Percentiles rank a stretch among this genome's conserved stretches.
Evolutionary conservation across 2,888 invertebrate species (phyloP).

Genomic region (Caradrina kadenii): DNA sequence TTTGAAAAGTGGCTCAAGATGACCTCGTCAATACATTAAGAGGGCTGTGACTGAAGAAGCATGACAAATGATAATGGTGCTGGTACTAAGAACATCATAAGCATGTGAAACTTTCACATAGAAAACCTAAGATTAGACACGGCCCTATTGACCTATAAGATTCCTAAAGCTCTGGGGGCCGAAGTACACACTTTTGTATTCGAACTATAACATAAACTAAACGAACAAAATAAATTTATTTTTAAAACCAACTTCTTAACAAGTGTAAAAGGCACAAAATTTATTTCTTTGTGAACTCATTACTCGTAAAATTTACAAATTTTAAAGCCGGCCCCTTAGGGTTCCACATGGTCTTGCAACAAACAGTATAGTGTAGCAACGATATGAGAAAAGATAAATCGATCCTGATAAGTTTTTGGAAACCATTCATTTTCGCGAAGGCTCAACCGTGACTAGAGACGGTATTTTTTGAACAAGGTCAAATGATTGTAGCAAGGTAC

Average conservation of each 20-base stretch:
- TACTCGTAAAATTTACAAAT: conserved; percentile 4
- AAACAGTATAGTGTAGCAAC: conserved; percentile 23
- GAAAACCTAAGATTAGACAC: conserved; percentile 69
- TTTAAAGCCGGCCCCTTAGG: background rate
- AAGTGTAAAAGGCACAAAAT: background rate
- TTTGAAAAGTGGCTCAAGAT: conserved; percentile 30
- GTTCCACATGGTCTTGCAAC: background rate
- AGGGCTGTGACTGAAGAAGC: conserved; percentile 52
- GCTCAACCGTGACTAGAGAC: background rate
- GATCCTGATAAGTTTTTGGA: conserved; percentile 7
- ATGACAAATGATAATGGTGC: conserved; percentile 56
- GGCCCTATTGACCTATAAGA: conserved; percentile 57
- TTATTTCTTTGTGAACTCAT: background rate
- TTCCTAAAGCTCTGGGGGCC: conserved; percentile 17
- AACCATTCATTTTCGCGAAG: conserved; percentile 8
- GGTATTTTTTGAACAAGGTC: background rate
- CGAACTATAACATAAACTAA: conserved; percentile 6
- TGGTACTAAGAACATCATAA: conserved; percentile 56
- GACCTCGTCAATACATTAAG: conserved; percentile 31
- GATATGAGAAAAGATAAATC: conserved; percentile 27
- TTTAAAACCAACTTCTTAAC: background rate
- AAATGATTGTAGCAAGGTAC: conserved; percentile 1
- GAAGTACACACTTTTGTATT: conserved; percentile 20
- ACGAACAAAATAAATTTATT: background rate
- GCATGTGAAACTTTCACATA: conserved; percentile 69